A percentile compares a stretch with the other conserved stretches of the same genome.
Evolutionary conservation across 1,140 invertebrate genomes (phyloP).

Genomic region (Drosophila biarmipes): DNA sequence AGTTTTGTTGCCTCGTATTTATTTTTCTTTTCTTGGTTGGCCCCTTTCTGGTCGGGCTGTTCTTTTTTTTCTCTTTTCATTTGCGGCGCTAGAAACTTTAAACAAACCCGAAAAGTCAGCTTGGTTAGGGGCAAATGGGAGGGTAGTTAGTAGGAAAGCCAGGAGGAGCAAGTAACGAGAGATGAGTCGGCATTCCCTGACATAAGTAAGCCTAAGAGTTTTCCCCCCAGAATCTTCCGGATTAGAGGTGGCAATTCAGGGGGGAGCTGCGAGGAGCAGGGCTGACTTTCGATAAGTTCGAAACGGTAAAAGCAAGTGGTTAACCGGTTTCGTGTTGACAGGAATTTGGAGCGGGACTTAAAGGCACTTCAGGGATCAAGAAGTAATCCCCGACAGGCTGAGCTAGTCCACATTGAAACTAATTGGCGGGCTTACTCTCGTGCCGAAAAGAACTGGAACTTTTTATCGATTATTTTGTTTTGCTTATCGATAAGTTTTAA

Average conservation of each 20-base stretch:
- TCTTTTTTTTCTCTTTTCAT: conserved; percentile 29
- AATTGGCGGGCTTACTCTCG: not conserved
- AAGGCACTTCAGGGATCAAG: conserved; percentile 12
- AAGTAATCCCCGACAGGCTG: conserved; percentile 17
- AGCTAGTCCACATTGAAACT: not conserved
- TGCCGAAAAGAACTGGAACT: too few species aligned
- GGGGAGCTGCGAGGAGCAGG: not conserved
- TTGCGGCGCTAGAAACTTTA: conserved; percentile 56
- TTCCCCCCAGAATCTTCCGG: conserved; percentile 44
- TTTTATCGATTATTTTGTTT: not conserved
- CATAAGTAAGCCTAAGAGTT: conserved; percentile 77
- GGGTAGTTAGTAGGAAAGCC: conserved; percentile 6
- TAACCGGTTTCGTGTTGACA: conserved; percentile 38
- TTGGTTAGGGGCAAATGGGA: conserved; percentile 6
- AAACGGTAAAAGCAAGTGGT: conserved; percentile 41
- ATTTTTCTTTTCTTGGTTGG: conserved; percentile 55
- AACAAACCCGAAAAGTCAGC: conserved; percentile 65
- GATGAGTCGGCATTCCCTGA: conserved; percentile 57
- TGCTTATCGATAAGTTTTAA: not conserved
- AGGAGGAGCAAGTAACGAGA: conserved; percentile 25
- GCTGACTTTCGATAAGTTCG: conserved; percentile 35
- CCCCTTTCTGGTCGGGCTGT: conserved; percentile 21
- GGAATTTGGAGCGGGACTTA: conserved; percentile 19
- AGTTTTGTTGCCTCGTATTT: conserved; percentile 75
- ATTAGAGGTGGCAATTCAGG: conserved; percentile 18